Percentiles rank a stretch among this genome's conserved stretches.
Evolutionary conservation across 2,113 vertebrate genomes (phyloP).

Genomic region (Struthidea cinerea): DNA sequence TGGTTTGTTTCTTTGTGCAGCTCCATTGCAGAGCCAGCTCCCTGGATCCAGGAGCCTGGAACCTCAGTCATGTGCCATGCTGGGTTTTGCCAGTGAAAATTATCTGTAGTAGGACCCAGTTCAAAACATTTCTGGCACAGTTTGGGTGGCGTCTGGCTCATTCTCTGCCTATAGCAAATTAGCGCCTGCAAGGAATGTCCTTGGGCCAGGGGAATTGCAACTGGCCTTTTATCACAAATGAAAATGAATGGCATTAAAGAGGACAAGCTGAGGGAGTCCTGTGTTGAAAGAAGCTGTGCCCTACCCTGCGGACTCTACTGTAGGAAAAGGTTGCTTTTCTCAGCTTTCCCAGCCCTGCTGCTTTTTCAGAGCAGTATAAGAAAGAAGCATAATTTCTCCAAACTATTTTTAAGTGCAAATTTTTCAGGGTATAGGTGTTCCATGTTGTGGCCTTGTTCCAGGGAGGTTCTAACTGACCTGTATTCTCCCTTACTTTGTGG

Average conservation of each 20-base stretch:
- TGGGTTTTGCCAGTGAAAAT: neutral
- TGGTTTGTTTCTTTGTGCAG: neutral
- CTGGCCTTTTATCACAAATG: neutral
- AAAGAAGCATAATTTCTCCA: neutral
- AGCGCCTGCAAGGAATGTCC: neutral
- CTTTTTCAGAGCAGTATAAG: neutral
- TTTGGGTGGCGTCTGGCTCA: neutral
- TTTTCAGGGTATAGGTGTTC: neutral
- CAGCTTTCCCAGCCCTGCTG: neutral
- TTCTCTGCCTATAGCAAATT: neutral
- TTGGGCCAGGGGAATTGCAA: neutral
- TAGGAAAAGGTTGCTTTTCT: neutral
- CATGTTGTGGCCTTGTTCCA: neutral
- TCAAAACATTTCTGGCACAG: neutral
- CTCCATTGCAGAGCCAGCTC: neutral
- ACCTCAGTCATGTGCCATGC: rapidly evolving
- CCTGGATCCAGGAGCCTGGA: neutral
- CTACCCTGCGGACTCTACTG: neutral
- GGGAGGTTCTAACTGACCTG: neutral
- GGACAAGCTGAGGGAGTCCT: neutral
- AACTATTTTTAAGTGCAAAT: neutral
- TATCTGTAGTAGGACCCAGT: rapidly evolving
- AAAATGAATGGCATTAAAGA: neutral
- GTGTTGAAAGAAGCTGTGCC: neutral
- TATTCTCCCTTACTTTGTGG: neutral